Base-by-base conservation (phyloP, 2,113 vertebrate genomes). In the Trematocara unimaculatum region DNA sequence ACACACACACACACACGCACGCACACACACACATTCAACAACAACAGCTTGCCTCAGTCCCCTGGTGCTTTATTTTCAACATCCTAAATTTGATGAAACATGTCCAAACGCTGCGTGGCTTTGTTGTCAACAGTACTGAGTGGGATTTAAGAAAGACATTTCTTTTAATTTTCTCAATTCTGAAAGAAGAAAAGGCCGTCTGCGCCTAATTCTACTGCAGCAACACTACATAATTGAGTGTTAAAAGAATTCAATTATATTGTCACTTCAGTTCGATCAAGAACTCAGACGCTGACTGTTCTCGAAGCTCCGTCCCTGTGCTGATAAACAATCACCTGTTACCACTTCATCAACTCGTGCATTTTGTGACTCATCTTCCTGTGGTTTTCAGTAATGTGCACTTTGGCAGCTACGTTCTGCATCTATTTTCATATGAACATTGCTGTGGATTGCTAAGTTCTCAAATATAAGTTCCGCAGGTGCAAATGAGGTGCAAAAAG, bases 1-100 rank as follows among this genome's bases (percentile, higher is more conserved):
- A 6, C 29, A 15, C 54, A 29, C 38, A 12, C 74, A 51, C 33
- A 15, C n/a, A n/a, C n/a, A n/a, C n/a, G n/a, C n/a, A n/a, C n/a
- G n/a, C n/a, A n/a, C n/a, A n/a, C 18, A 0, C 38, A 12, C 74
- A 51, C 33, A 15, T 23, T 45, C 15, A 29, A 85, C 51, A 12
- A 77, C 67, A 47, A 86, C 91, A 92, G 89, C 91, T 94, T 94
- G 90, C 74, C 58, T 82, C 31, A 10, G 33, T 84, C 86, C 84
- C 84, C 40, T 6, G 5, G 55, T 86, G 81, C 81, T 87, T 86
- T 47, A 81, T 87, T 92, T 85, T 38, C 79, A 42, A 77, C 89
- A 53, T 56, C 72, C 49, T 79, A 77, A 82, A 83, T 84, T 84
- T 90, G 70, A 56, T 88, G 58, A 82, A 91, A 87, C 84, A 47